Percentiles rank a stretch among this genome's conserved stretches.
These are phyloP conservation scores for Artibeus lituratus DNA, from an alignment of 2,797 vertebrate species.

Conservation along the genomic window DNA sequence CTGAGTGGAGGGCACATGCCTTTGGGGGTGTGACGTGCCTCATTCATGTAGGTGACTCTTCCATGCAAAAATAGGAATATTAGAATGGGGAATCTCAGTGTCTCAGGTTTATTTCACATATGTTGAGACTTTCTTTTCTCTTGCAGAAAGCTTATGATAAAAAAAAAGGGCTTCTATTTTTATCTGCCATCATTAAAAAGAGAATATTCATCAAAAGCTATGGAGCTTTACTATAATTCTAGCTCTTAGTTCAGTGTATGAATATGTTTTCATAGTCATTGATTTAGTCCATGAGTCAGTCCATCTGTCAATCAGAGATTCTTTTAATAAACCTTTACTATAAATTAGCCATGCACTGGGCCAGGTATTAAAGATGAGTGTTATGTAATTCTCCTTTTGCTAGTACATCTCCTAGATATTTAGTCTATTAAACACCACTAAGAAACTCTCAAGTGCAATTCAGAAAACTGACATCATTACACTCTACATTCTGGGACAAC, in stretches of 20 bases:
- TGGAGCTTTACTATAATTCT: background rate
- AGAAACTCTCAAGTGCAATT: background rate
- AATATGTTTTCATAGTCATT: background rate
- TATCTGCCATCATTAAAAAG: background rate
- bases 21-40: background rate
- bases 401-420: background rate
- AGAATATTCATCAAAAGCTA: background rate
- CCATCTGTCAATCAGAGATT: background rate
- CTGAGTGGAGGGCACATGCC: accelerated
- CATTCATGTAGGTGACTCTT: background rate
- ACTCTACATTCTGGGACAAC: background rate
- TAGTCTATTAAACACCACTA: background rate
- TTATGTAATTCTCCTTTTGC: background rate
- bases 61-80: background rate
- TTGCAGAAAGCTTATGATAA: background rate
- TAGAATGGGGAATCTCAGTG: background rate
- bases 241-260: background rate
- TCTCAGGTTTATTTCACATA: background rate
- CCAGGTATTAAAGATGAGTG: background rate
- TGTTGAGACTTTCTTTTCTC: background rate
- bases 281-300: background rate
- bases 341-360: background rate
- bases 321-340: background rate
- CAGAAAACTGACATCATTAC: background rate
- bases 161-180: background rate